A percentile compares a stretch with the other conserved stretches of the same genome.
These are phyloP conservation scores for Dendrolimus kikuchii DNA, from an alignment of 1,140 invertebrate species.

Conservation along the genomic window DNA sequence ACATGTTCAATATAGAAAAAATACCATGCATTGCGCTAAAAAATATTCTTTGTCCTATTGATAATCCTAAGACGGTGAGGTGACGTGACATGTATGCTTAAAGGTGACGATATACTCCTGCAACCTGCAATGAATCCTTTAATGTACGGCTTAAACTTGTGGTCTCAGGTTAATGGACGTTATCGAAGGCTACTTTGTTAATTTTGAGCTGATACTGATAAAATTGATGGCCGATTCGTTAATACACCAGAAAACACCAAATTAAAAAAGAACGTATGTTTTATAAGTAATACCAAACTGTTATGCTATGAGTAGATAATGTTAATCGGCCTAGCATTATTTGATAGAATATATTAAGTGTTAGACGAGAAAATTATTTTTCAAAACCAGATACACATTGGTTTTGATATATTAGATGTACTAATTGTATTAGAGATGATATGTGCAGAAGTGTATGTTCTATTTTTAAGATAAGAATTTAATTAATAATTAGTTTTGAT, in stretches of 20 bases:
- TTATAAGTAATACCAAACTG: constrained; percentile 20
- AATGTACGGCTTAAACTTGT: constrained; percentile 54
- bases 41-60: constrained; percentile 24
- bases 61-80: constrained; percentile 2
- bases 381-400: constrained; percentile 49
- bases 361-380: constrained; percentile 28
- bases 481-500: too few relatives aligned
- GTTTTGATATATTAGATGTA: constrained; percentile 30
- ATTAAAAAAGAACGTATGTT: constrained; percentile 23
- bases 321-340: constrained; percentile 55
- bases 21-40: constrained; percentile 25
- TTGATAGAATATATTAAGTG: constrained; percentile 22
- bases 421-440: constrained; percentile 13
- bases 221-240: constrained; percentile 52
- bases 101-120: constrained; percentile 43
- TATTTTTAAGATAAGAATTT: constrained; percentile 4
- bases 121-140: constrained; percentile 48
- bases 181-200: constrained; percentile 60
- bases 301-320: constrained; percentile 32
- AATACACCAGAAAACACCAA: constrained; percentile 64
- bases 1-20: too few relatives aligned
- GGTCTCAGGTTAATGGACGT: constrained; percentile 66
- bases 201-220: constrained; percentile 56
- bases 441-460: constrained; percentile 10
- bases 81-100: constrained; percentile 8